These are phyloP conservation scores for Typhlichthys eigenmanni DNA, from an alignment of 2,797 vertebrate genomes.

Conservation along the genomic window DNA sequence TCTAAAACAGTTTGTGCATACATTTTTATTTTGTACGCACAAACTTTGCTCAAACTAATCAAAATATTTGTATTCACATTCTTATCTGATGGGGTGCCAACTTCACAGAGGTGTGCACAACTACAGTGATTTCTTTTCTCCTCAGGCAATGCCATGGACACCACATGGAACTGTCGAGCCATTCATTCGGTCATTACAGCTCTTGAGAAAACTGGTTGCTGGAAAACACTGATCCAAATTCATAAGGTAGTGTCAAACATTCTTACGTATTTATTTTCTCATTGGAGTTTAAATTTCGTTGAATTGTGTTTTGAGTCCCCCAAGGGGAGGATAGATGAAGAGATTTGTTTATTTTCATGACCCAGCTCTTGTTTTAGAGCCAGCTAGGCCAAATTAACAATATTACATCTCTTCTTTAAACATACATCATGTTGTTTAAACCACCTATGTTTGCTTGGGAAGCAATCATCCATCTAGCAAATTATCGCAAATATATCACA, in stretches of 20 bases:
- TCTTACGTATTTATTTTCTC: constrained; percentile 47
- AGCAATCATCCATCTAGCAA: constrained; percentile 54
- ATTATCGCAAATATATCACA: constrained; percentile 57
- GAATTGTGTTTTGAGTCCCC: constrained; percentile 55
- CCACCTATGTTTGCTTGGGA: constrained; percentile 60
- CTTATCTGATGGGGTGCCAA: too few species aligned
- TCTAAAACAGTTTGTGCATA: too few species aligned
- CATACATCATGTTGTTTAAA: constrained; percentile 66
- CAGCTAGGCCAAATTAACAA: constrained; percentile 65
- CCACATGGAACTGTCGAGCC: constrained; percentile 21
- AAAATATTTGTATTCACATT: too few species aligned
- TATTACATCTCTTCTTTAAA: constrained; percentile 63
- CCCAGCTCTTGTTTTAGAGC: constrained; percentile 64
- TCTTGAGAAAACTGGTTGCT: constrained; percentile 9
- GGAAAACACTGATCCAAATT: constrained; percentile 12
- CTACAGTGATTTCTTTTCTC: neutral
- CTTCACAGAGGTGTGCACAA: too few species aligned
- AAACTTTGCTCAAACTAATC: too few species aligned
- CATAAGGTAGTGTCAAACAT: constrained; percentile 15
- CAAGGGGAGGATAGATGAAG: constrained; percentile 46
- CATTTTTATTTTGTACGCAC: too few species aligned
- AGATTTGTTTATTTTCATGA: constrained; percentile 69
- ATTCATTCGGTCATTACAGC: constrained; percentile 13
- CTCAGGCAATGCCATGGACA: constrained; percentile 28
- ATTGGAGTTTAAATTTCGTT: constrained; percentile 31